Evolutionary conservation across 2,888 invertebrate genomes (phyloP).

Genomic region (Nineta flava): DNA sequence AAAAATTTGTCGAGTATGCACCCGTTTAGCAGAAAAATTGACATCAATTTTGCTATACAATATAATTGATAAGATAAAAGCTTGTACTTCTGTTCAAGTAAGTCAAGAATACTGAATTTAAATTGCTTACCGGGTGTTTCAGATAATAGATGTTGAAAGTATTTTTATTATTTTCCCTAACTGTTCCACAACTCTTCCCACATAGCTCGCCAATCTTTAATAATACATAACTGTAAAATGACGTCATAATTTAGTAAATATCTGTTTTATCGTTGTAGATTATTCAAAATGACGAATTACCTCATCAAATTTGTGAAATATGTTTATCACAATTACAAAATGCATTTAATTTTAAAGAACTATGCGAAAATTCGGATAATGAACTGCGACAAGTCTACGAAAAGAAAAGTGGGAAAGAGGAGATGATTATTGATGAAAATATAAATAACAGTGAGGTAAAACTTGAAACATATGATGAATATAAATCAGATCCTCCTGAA

Average conservation of each 20-base stretch:
- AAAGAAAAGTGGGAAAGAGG: background rate
- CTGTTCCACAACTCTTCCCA: too few relatives aligned
- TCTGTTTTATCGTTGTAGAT: background rate
- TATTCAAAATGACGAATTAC: background rate
- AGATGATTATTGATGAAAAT: background rate
- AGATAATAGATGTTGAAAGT: too few relatives aligned
- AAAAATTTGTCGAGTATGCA: background rate
- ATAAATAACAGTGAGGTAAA: background rate
- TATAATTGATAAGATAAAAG: background rate
- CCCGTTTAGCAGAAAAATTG: background rate
- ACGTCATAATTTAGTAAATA: too few relatives aligned
- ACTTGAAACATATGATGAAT: too few relatives aligned
- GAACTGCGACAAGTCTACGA: background rate
- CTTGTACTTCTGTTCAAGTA: background rate
- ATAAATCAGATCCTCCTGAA: background rate
- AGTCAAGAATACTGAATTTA: background rate
- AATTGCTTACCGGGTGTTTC: too few relatives aligned
- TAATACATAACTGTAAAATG: too few relatives aligned
- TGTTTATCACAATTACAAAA: background rate
- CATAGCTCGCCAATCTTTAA: too few relatives aligned
- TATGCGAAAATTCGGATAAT: background rate
- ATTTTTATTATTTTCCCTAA: too few relatives aligned
- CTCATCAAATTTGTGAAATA: background rate
- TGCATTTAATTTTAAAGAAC: background rate
- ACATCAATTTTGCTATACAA: background rate